Evolutionary conservation across 2,888 invertebrate genomes (phyloP).

Genomic region (Seira sanloemensis): DNA sequence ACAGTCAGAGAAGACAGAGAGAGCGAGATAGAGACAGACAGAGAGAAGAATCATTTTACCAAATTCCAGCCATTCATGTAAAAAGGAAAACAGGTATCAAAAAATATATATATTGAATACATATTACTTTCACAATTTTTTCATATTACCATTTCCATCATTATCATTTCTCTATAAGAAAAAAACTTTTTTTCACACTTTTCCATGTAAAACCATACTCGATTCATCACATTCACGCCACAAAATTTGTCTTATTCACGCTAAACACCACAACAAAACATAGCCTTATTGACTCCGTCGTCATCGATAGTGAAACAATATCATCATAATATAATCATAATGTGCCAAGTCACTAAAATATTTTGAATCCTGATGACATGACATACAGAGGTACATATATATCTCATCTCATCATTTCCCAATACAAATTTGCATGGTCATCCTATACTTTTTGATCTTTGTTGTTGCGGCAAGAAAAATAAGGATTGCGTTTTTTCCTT

Average conservation of each 20-base stretch:
- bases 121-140: conserved; percentile 48
- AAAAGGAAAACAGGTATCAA: conserved; percentile 59
- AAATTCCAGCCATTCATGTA: conserved; percentile 63
- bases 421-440: conserved; percentile 58
- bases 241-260: too few relatives aligned
- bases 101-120: conserved; percentile 33
- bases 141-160: conserved; percentile 36
- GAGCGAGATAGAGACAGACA: conserved; percentile 37
- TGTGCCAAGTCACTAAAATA: conserved; percentile 41
- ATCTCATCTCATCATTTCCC: not conserved
- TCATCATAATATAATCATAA: not conserved
- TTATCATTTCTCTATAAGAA: too few relatives aligned
- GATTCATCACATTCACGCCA: not conserved
- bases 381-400: too few relatives aligned
- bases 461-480: conserved; percentile 12
- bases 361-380: not conserved
- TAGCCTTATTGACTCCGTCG: too few relatives aligned
- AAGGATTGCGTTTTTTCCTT: not conserved
- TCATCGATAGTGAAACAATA: not conserved
- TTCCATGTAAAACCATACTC: not conserved
- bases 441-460: conserved; percentile 38
- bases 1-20: conserved; percentile 45
- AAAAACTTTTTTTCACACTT: not conserved
- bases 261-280: too few relatives aligned
- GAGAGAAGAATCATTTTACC: conserved; percentile 47